phyloP scores from a whole-genome alignment of 2,113 vertebrate species.

The Burhinus oedicnemus region DNA sequence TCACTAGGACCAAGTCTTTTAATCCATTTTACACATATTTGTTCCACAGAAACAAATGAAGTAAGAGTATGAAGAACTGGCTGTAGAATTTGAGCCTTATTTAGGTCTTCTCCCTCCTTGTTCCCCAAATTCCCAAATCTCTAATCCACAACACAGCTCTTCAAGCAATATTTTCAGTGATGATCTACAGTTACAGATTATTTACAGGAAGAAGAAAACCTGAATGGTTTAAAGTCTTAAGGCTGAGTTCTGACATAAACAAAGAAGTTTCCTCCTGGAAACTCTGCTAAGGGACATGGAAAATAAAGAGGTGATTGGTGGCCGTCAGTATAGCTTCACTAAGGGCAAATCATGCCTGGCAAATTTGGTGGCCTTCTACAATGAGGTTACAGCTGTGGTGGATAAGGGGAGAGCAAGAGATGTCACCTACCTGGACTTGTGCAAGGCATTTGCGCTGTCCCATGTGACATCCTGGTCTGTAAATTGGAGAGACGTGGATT shows the following conservation, averaged over 20 bases:
- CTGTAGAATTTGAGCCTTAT: background rate
- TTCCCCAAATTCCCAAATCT: background rate
- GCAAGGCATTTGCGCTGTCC: too few relatives aligned
- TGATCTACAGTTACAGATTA: background rate
- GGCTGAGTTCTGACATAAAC: background rate
- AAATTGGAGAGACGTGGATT: too few relatives aligned
- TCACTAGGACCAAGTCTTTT: background rate
- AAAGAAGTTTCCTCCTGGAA: background rate
- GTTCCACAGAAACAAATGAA: background rate
- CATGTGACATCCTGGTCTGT: too few relatives aligned
- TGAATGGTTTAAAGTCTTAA: background rate
- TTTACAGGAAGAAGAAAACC: background rate
- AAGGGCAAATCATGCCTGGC: too few relatives aligned
- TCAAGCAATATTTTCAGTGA: background rate
- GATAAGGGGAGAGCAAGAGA: too few relatives aligned
- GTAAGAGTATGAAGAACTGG: background rate
- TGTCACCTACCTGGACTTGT: too few relatives aligned
- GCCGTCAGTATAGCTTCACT: too few relatives aligned
- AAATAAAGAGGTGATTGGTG: too few relatives aligned
- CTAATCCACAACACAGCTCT: background rate
- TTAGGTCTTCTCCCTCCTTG: background rate
- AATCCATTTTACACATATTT: background rate
- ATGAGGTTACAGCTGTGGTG: too few relatives aligned
- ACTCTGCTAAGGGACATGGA: too few relatives aligned
- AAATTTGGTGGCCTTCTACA: too few relatives aligned